Conservation (phyloP, 1,140 invertebrate genomes). For the Drosophila pallidifrons region DNA sequence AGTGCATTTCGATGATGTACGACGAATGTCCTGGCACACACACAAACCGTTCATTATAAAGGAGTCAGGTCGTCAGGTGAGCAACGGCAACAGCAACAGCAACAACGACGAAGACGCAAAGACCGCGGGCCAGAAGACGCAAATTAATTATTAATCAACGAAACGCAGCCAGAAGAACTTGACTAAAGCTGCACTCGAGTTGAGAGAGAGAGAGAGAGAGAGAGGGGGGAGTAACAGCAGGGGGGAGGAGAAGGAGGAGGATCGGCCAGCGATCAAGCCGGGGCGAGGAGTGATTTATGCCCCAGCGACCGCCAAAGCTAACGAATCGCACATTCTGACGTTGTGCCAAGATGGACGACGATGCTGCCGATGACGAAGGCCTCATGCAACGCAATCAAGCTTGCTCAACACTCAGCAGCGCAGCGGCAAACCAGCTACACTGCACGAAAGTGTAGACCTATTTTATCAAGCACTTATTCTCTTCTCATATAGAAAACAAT, state of each 20-base stretch:
- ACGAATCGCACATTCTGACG: conserved; percentile 73
- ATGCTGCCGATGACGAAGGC: conserved; percentile 53
- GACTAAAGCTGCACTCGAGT: conserved; percentile 11
- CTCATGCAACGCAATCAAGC: conserved; percentile 71
- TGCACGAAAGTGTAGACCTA: conserved; percentile 20
- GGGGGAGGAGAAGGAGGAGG: conserved; percentile 41
- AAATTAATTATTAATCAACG: conserved; percentile 84
- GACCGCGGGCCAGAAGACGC: conserved; percentile 68
- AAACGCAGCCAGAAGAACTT: conserved; percentile 57
- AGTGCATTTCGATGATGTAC: conserved; percentile 75
- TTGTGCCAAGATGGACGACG: conserved; percentile 78
- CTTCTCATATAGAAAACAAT: no score
- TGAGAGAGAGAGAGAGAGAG: not conserved
- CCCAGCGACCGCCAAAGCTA: conserved; percentile 69
- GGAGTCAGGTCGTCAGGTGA: conserved; percentile 77
- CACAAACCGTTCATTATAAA: conserved; percentile 81
- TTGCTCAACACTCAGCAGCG: conserved; percentile 47
- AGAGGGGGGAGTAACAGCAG: not conserved
- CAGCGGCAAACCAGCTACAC: conserved; percentile 26
- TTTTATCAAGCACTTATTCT: no score
- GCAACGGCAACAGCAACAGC: conserved; percentile 26
- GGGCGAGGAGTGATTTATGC: conserved; percentile 73
- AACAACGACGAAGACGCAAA: conserved; percentile 23
- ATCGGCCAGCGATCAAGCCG: conserved; percentile 52
- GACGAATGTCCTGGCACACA: conserved; percentile 76